Evolutionary conservation across 2,113 vertebrate genomes (phyloP).

Genomic region (Sturnus vulgaris): DNA sequence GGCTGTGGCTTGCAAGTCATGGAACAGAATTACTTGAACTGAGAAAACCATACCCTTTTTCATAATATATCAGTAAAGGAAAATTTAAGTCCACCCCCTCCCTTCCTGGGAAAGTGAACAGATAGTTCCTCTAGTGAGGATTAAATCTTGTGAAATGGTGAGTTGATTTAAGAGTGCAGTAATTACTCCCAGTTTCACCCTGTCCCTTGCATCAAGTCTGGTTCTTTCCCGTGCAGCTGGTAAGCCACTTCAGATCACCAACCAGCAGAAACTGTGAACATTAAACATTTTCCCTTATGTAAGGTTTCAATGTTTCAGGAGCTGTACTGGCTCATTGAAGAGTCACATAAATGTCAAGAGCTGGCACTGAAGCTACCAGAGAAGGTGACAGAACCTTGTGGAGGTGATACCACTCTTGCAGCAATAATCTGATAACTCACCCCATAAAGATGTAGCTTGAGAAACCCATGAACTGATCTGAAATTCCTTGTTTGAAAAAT

Average conservation of each 20-base stretch:
- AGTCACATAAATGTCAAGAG: neutral
- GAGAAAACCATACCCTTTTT: neutral
- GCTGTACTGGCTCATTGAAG: neutral
- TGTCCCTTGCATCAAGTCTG: neutral
- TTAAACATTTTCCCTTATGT: neutral
- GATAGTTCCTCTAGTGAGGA: neutral
- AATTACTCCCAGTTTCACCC: neutral
- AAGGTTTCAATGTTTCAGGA: neutral
- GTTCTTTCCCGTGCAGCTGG: neutral
- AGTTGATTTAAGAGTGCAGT: fast-evolving
- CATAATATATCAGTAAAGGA: neutral
- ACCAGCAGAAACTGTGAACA: neutral
- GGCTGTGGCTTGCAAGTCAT: neutral
- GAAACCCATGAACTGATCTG: neutral
- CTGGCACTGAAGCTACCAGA: neutral
- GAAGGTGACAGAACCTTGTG: neutral
- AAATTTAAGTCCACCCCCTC: neutral
- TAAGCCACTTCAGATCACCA: neutral
- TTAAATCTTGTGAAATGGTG: neutral
- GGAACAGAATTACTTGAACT: neutral
- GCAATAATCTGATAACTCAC: neutral
- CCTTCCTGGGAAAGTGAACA: neutral
- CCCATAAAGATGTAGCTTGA: neutral
- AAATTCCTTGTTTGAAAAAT: neutral
- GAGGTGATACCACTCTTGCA: neutral